Evolutionary conservation across 2,797 vertebrate genomes (phyloP), one percentile per base, ranked within the genome.

Genomic region (Hemitrygon akajei): DNA sequence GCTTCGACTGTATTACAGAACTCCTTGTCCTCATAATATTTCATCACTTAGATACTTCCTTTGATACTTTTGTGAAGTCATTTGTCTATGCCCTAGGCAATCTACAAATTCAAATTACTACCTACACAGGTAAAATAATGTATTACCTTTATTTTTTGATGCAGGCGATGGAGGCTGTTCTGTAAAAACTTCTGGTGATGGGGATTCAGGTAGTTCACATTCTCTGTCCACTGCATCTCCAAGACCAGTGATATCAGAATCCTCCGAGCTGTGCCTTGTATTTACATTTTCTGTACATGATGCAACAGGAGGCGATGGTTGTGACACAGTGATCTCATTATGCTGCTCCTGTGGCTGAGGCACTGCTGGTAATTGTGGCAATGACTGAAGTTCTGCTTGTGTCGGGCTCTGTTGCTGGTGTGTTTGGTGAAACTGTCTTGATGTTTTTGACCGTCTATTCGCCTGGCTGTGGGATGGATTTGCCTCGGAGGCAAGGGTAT

Each of bases 151-250:
- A 96, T 94, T 98, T 96, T 98, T 98, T 94, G 96, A 95, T 93
- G 97, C 94, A 84, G 97, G 97, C 87, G 97, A 98, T 92, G 97
- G 95, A 86, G 96, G 98, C 94, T 97, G 98, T 94, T 99, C 98
- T 96, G 97, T 97, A 95, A 97, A 97, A 94, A 97, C 95, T 76
- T 98, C 98, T 37, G 96, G 95, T 94, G 96, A 94, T 22, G 97
- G 97, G 16, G 97, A 95, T 93, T 98, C 98, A 20, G 98, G 98
- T 94, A 98, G 97, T 94, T 99, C 98, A 66, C 98, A 97, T 96
- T 99, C 98, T 94, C 98, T 98, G 96, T 99, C 99, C 98, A 99
- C 99, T 94, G 98, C 97, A 96, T 98, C 98, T 95, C 99, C 96
- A 93, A 99, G 97, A 95, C 96, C 97, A 56, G 96, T 96, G 94